phyloP scores from a whole-genome alignment of 37 sponge, comb jelly and placozoan genomes.

The Tethya wilhelma region DNA sequence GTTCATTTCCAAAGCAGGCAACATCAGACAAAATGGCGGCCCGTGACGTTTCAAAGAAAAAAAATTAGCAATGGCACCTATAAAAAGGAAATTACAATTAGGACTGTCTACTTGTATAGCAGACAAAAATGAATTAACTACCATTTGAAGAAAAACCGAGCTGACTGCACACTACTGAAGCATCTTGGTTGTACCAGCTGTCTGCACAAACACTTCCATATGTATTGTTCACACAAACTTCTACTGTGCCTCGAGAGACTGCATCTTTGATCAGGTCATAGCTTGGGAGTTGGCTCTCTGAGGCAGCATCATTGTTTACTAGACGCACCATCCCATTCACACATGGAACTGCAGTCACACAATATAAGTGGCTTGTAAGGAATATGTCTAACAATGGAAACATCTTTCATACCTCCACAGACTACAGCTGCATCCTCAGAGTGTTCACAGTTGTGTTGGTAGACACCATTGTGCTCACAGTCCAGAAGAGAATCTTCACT shows the following conservation, averaged over 20 bases:
- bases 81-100: background rate
- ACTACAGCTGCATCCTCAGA: conserved; percentile 36
- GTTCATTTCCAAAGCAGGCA: conserved; percentile 22
- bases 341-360: conserved; percentile 14
- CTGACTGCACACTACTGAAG: conserved; percentile 52
- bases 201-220: conserved; percentile 36
- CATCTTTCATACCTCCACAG: conserved; percentile 26
- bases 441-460: conserved; percentile 42
- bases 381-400: background rate
- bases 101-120: background rate
- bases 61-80: conserved; percentile 23
- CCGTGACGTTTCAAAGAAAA: background rate
- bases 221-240: conserved; percentile 26
- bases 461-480: conserved; percentile 4
- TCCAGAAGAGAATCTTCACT: conserved; percentile 19
- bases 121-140: background rate
- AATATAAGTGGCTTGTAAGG: background rate
- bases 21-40: conserved; percentile 4
- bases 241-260: conserved; percentile 38
- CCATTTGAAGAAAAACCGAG: conserved; percentile 56
- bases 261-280: conserved; percentile 35
- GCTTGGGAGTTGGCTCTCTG: background rate
- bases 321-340: conserved; percentile 32
- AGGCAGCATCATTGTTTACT: background rate
- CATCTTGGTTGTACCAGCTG: conserved; percentile 30